Base-by-base conservation (phyloP, 1,140 invertebrate species). In the Heliothis subflexa region DNA sequence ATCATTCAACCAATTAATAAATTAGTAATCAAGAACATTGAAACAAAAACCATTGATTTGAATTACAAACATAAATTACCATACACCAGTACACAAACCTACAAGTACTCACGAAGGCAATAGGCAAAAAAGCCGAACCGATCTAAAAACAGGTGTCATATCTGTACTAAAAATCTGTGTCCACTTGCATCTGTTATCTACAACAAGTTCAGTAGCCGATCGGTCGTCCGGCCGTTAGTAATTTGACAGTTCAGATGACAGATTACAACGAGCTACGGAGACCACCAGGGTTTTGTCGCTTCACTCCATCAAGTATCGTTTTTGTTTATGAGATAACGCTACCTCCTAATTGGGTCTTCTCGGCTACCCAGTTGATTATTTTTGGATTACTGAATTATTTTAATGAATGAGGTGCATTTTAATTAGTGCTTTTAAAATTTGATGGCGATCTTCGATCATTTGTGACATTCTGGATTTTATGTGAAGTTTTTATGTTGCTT, bases 191-290 rank as follows among this genome's bases (percentile, higher is more conserved):
- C 83, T 86, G 84, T 91, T 94, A 94, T 94, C 93, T 94, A 88
- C 86, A 88, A 91, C 91, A 90, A 89, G 91, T 92, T 91, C 93
- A 87, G 93, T 91, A 94, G 93, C 91, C 87, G 91, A 92, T 93
- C 91, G 91, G 80, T 87, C 91, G 91, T 83, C 89, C 89, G 89
- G 84, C 91, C 91, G 93, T 93, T 93, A 94, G 91, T 93, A 94
- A 94, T 94, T 94, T 94, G 92, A 94, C 92, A 94, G 92, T 85
- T 88, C 86, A 87, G 91, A 94, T 94, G 92, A 94, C 92, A 94
- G 92, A 94, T 94, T 92, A 92, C 89, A 86, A 88, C 85, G 81
- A 80, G 80, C 76, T 83, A 74, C 79, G 45, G 79, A 88, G 93
- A 93, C 93, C 93, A 94, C 93, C 93, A 89, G 83, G 86, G 87